These are phyloP conservation scores for Meteorus colon DNA, from an alignment of 2,888 invertebrate species.

Conservation along the genomic window DNA sequence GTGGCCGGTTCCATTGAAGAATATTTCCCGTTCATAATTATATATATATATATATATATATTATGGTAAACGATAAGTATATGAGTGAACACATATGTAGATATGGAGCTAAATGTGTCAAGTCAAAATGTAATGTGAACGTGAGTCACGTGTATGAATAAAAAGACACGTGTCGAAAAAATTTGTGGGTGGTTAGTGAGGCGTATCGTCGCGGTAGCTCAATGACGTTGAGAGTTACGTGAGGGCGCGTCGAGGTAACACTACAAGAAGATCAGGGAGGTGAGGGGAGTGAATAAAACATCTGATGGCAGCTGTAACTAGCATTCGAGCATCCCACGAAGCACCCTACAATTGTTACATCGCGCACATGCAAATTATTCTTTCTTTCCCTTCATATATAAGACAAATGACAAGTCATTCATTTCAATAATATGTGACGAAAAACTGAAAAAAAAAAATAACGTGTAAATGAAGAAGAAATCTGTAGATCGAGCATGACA, in stretches of 20 bases:
- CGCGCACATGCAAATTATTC: slow-evolving; percentile 42
- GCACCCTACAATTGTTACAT: slow-evolving; percentile 55
- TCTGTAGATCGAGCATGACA: no score
- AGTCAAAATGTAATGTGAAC: slow-evolving; percentile 56
- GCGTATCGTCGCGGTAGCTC: slow-evolving; percentile 62
- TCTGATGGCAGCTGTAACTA: slow-evolving; percentile 52
- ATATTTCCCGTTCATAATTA: slow-evolving; percentile 19
- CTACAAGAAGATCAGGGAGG: slow-evolving; percentile 37
- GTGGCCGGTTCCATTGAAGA: not conserved
- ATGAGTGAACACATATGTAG: not conserved
- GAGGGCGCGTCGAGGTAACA: slow-evolving; percentile 13
- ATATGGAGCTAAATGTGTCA: not conserved
- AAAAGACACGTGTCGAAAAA: slow-evolving; percentile 65
- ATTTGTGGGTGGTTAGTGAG: slow-evolving; percentile 70
- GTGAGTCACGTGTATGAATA: slow-evolving; percentile 62
- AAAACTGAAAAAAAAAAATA: no score
- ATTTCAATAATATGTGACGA: no score
- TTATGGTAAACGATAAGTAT: not conserved
- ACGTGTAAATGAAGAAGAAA: no score
- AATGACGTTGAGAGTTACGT: slow-evolving; percentile 50
- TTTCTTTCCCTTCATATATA: not conserved
- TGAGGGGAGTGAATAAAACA: slow-evolving; percentile 59
- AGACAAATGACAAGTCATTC: slow-evolving; percentile 26
- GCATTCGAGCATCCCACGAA: slow-evolving; percentile 63
- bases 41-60: not conserved